Conservation (phyloP, 2,113 vertebrate genomes). For the Sturnus vulgaris region DNA sequence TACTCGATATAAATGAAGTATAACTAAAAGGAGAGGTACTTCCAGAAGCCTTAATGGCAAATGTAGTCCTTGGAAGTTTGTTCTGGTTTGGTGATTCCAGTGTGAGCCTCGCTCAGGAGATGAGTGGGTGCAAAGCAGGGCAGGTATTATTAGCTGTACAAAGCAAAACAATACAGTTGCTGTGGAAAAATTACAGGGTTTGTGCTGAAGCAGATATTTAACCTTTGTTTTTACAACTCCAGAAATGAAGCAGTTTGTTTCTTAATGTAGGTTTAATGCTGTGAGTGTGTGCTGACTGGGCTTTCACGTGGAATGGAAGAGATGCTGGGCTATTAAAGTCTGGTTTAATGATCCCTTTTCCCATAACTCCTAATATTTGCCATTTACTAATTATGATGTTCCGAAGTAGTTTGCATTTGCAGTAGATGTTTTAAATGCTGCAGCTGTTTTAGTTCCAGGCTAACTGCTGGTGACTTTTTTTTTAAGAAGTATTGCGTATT, state of each 20-base stretch:
- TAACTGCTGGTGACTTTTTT: neutral
- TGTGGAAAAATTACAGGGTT: conserved; percentile 28
- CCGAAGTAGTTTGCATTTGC: neutral
- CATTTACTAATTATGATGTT: conserved; percentile 54
- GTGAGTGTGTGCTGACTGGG: neutral
- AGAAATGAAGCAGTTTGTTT: conserved; percentile 43
- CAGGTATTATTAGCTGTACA: conserved; percentile 28
- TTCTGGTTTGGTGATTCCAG: neutral
- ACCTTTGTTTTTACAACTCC: conserved; percentile 61
- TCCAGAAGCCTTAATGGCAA: neutral
- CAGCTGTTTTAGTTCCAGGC: conserved; percentile 14
- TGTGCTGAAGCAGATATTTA: conserved; percentile 42
- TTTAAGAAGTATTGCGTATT: neutral
- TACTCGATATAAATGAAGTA: neutral
- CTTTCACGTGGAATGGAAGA: neutral
- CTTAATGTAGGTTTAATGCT: conserved; percentile 31
- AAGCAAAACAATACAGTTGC: conserved; percentile 11
- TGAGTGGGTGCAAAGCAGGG: conserved; percentile 5
- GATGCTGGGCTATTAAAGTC: conserved; percentile 29
- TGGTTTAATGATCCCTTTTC: conserved; percentile 14
- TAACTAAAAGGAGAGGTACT: neutral
- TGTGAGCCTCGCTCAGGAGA: neutral
- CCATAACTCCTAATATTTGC: conserved; percentile 62
- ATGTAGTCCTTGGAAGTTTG: neutral
- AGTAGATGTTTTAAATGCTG: conserved; percentile 26